These are phyloP conservation scores for Acanthopagrus latus DNA, from an alignment of 2,797 vertebrate species.

Conservation along the genomic window DNA sequence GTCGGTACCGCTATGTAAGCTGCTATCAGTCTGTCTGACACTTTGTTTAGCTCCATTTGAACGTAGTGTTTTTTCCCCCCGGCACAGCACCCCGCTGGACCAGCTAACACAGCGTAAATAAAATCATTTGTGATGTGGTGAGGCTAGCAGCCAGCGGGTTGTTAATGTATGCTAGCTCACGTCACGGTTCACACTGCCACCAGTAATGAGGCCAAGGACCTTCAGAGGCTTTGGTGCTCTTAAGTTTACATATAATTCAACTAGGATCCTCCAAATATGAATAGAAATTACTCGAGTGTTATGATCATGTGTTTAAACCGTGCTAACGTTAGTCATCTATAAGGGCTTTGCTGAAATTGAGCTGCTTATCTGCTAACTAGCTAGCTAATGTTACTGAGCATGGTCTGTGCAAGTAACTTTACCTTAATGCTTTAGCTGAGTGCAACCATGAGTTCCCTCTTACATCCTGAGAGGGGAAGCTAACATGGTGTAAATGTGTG, in stretches of 20 bases:
- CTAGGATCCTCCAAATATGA: not conserved
- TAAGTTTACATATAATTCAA: not conserved
- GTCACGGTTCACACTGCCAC: slow-evolving; percentile 1
- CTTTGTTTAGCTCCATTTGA: not conserved
- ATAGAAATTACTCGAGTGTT: not conserved
- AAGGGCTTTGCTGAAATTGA: not conserved
- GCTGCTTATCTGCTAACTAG: slow-evolving; percentile 27
- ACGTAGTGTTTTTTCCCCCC: rapidly evolving
- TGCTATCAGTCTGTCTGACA: not conserved
- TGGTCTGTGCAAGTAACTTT: slow-evolving; percentile 1
- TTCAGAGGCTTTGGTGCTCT: not conserved
- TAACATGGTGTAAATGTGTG: not conserved
- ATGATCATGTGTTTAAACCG: rapidly evolving
- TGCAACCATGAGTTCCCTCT: not conserved
- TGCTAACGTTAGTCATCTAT: not conserved
- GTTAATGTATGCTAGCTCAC: slow-evolving; percentile 18
- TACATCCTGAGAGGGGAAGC: not conserved
- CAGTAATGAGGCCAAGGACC: slow-evolving; percentile 14
- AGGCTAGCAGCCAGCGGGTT: slow-evolving; percentile 1
- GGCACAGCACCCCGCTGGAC: not conserved
- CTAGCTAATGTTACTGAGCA: slow-evolving; percentile 26
- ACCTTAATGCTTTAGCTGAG: not conserved
- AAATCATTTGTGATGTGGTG: not conserved
- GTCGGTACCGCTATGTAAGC: not conserved
- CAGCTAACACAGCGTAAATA: not conserved